A percentile compares a stretch with the other conserved stretches of the same genome.
phyloP scores from a whole-genome alignment of 1,140 invertebrate genomes.

The Macrosteles quadrilineatus region DNA sequence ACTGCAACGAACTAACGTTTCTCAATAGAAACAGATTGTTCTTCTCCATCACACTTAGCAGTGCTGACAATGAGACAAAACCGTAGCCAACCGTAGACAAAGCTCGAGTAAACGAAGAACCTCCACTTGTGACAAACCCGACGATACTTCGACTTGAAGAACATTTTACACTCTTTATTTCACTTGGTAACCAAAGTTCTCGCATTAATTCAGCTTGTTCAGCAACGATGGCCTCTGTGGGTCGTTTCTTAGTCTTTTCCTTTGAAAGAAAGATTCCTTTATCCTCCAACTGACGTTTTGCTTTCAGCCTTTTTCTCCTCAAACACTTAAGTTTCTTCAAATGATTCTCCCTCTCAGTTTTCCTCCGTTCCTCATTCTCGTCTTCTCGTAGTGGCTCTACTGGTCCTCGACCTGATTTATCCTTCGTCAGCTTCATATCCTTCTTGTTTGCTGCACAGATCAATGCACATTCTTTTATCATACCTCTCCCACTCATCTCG shows the following conservation, averaged over 20 bases:
- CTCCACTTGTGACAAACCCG: slow-evolving; percentile 70
- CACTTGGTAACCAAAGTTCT: slow-evolving; percentile 65
- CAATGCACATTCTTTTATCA: slow-evolving; percentile 37
- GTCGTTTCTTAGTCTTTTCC: slow-evolving; percentile 32
- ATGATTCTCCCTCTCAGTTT: slow-evolving; percentile 59
- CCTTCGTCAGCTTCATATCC: slow-evolving; percentile 27
- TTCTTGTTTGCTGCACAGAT: slow-evolving; percentile 39
- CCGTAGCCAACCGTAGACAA: slow-evolving; percentile 65
- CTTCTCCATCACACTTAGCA: slow-evolving; percentile 52
- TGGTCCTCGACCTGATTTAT: slow-evolving; percentile 23
- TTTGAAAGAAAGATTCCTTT: slow-evolving; percentile 20
- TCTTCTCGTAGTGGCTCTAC: slow-evolving; percentile 39
- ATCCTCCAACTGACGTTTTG: slow-evolving; percentile 51
- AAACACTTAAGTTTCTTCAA: slow-evolving; percentile 59
- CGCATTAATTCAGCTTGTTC: slow-evolving; percentile 63
- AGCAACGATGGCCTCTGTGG: slow-evolving; percentile 46
- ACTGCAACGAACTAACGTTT: slow-evolving; percentile 54
- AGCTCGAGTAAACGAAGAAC: slow-evolving; percentile 68
- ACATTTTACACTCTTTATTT: slow-evolving; percentile 57
- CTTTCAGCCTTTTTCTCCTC: slow-evolving; percentile 55
- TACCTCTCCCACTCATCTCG: slow-evolving; percentile 38
- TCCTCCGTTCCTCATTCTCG: slow-evolving; percentile 55
- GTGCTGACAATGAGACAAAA: slow-evolving; percentile 61
- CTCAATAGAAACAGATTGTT: slow-evolving; percentile 50
- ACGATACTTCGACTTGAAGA: slow-evolving; percentile 66